Evolutionary conservation across 2,797 vertebrate species (phyloP).

Genomic region (Gymnothorax reevesii): DNA sequence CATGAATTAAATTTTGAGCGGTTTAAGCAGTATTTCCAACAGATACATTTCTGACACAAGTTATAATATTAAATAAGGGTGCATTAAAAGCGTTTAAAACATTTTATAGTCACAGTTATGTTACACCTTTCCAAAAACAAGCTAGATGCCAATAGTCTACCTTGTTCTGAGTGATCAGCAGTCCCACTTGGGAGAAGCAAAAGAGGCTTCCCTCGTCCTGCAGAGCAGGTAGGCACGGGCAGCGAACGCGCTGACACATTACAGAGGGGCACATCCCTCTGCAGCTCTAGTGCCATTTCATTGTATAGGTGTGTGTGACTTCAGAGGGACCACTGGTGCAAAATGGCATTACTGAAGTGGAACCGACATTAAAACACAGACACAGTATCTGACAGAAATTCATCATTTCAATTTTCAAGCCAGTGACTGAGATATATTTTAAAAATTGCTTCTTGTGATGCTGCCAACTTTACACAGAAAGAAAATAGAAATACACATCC

Average conservation of each 20-base stretch:
- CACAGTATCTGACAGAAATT: neutral
- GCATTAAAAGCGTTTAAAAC: too few species aligned
- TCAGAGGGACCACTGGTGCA: neutral
- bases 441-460: too few species aligned
- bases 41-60: neutral
- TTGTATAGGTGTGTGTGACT: neutral
- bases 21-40: neutral
- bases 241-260: neutral
- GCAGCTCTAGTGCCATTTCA: neutral
- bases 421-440: too few species aligned
- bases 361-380: neutral
- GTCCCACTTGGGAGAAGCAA: neutral
- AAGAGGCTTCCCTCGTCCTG: neutral
- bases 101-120: neutral
- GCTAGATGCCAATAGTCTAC: neutral
- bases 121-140: neutral
- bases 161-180: neutral
- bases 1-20: too few species aligned
- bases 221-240: neutral
- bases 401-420: neutral
- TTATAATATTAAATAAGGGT: neutral
- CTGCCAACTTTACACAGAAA: too few species aligned
- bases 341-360: neutral
- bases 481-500: too few species aligned
- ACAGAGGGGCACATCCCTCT: neutral